Percentiles rank a stretch among this genome's conserved stretches.
Evolutionary conservation across 2,797 vertebrate species (phyloP).

Genomic region (Anableps anableps): DNA sequence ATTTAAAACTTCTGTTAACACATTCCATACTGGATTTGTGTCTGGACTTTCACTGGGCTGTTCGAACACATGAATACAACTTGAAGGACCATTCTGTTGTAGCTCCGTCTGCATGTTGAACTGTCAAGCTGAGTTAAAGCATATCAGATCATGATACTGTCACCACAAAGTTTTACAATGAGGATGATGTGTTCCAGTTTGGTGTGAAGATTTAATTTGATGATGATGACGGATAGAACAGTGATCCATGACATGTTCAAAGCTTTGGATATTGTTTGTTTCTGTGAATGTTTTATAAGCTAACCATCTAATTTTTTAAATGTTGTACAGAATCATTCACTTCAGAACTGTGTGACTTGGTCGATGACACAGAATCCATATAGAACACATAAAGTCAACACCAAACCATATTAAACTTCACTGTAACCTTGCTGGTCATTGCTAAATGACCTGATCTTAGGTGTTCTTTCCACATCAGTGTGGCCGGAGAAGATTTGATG

Average conservation of each 20-base stretch:
- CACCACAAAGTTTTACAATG: no score
- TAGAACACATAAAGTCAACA: background rate
- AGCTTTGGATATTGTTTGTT: background rate
- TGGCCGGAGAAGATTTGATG: conserved; percentile 7
- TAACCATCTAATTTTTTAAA: no score
- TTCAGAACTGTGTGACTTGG: no score
- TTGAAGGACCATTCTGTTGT: background rate
- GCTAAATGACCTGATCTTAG: background rate
- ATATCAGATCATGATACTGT: no score
- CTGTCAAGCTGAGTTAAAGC: no score
- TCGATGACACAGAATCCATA: background rate
- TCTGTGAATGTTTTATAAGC: background rate
- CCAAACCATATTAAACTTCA: background rate
- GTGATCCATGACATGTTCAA: background rate
- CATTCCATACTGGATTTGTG: background rate
- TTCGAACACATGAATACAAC: background rate
- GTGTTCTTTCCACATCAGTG: conserved; percentile 38
- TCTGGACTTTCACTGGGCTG: background rate
- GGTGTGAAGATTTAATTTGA: no score
- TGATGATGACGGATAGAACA: no score
- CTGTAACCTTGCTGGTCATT: background rate
- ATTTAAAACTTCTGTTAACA: no score
- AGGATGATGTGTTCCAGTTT: no score
- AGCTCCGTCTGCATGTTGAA: background rate
- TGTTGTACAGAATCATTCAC: no score